Evolutionary conservation across 53 echinoderm and acorn worm species (phyloP).

Genomic region (Hippasteria phrygiana): DNA sequence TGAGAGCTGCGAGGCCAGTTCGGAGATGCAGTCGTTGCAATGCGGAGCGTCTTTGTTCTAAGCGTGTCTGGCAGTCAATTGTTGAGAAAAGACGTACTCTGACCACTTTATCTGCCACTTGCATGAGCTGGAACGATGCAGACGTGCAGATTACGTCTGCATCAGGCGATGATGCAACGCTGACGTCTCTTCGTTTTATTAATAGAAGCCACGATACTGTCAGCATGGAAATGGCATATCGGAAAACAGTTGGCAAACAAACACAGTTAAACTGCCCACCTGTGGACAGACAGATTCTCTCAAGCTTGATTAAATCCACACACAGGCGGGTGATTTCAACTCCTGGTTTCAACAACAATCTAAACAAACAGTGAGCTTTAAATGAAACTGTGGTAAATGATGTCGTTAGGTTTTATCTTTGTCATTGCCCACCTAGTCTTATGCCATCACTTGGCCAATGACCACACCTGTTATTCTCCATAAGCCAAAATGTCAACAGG

Average conservation of each 20-base stretch:
- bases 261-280: slow-evolving; percentile 32
- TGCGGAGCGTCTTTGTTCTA: background rate
- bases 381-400: background rate
- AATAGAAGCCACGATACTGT: slow-evolving; percentile 8
- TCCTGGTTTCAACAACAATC: background rate
- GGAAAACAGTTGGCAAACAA: slow-evolving; percentile 9
- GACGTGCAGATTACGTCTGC: background rate
- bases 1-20: background rate
- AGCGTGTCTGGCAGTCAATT: background rate
- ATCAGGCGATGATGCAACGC: slow-evolving; percentile 19
- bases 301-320: background rate
- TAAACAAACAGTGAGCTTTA: background rate
- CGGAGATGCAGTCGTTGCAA: background rate
- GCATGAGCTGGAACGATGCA: background rate
- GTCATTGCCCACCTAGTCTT: background rate
- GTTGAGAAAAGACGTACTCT: background rate
- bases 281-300: slow-evolving; percentile 20
- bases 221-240: slow-evolving; percentile 24
- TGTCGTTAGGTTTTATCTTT: background rate
- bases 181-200: slow-evolving; percentile 5
- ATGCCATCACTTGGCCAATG: background rate
- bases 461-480: background rate
- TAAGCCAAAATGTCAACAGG: background rate
- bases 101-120: background rate
- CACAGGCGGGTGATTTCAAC: background rate